Base-by-base conservation (phyloP, 2,888 invertebrate species). In the Phyllotreta cruciferae region DNA sequence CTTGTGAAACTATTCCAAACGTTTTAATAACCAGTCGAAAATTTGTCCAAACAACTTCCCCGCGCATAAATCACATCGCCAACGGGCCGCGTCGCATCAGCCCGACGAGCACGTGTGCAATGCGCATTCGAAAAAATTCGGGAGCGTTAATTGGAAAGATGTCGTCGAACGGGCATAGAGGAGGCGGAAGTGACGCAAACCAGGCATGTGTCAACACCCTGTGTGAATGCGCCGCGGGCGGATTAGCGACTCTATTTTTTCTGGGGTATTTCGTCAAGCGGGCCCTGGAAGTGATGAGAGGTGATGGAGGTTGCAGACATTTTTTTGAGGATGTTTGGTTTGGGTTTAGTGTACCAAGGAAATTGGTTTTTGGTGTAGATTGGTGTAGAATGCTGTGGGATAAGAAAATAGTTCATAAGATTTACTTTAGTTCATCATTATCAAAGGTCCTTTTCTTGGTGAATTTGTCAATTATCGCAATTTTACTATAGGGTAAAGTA, bases 181-280 rank as follows among this genome's bases (percentile, higher is more conserved):
- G 68, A 24, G 66, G 64, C 69, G 69, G 68, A 68, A 69, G 68
- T 71, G 67, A 60, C 39, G 70, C 62, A 71, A 71, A 70, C 70
- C 64, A 69, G 71, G 66, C 71, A 71, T 72, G 62, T 66, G 70
- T 73, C 73, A 70, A 70, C 71, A 69, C 68, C 68, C 68, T 66
- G 66, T 60, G 56, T 62, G n/a, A n/a, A n/a, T n/a, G 63, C 65
- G 73, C 70, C 72, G 68, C 55, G 61, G 69, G 73, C 74, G 72
- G 71, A 78, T 78, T 75, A 75, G 73, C 74, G 64, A 71, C 74
- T 69, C 77, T 78, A 77, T 78, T 78, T 77, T 77, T 76, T 66
- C 67, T 37, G 71, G n/a, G 72, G 76, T 77, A 77, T 77, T 77
- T 76, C 74, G 70, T 73, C 65, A 64, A 66, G 64, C 67, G 74